Evolutionary conservation across 1,140 invertebrate species (phyloP).

Genomic region (Aphelenchoides fujianensis): DNA sequence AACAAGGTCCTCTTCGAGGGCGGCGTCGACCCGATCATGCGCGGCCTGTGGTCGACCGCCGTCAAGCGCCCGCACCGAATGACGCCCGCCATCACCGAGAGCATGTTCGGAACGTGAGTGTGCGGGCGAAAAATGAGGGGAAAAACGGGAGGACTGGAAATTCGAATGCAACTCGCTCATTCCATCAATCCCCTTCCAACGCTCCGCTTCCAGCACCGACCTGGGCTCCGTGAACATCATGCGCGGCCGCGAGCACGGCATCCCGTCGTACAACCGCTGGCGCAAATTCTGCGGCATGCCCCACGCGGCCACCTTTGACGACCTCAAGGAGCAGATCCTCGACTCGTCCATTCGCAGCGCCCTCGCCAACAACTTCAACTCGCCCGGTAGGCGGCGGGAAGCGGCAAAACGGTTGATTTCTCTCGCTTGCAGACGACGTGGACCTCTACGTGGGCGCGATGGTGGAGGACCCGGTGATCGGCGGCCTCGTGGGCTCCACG

Average conservation of each 20-base stretch:
- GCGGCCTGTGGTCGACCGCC: conserved; percentile 80
- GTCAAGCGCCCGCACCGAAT: conserved; percentile 71
- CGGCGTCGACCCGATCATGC: conserved; percentile 68
- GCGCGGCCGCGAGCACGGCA: conserved; percentile 81
- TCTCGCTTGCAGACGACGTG: conserved; percentile 73
- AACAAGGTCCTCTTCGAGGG: conserved; percentile 61
- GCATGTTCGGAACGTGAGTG: conserved; percentile 61
- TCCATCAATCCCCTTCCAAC: neutral
- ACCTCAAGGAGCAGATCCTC: conserved; percentile 67
- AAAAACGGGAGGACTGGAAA: conserved; percentile 36
- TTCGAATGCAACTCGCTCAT: too few relatives aligned
- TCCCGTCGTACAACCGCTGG: conserved; percentile 78
- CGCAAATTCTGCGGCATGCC: conserved; percentile 73
- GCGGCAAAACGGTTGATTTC: neutral
- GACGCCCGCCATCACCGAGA: conserved; percentile 61
- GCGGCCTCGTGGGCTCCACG: conserved; percentile 68
- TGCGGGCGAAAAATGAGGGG: conserved; percentile 31
- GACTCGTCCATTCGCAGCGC: conserved; percentile 49
- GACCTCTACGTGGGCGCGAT: conserved; percentile 85
- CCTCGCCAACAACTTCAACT: conserved; percentile 47
- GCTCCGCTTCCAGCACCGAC: conserved; percentile 56
- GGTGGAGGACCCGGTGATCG: conserved; percentile 68
- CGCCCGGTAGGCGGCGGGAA: conserved; percentile 50
- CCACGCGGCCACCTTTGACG: conserved; percentile 70
- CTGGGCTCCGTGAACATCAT: conserved; percentile 66